These are phyloP conservation scores for Tridacna crocea DNA, from an alignment of 2,888 invertebrate species.

Conservation along the genomic window DNA sequence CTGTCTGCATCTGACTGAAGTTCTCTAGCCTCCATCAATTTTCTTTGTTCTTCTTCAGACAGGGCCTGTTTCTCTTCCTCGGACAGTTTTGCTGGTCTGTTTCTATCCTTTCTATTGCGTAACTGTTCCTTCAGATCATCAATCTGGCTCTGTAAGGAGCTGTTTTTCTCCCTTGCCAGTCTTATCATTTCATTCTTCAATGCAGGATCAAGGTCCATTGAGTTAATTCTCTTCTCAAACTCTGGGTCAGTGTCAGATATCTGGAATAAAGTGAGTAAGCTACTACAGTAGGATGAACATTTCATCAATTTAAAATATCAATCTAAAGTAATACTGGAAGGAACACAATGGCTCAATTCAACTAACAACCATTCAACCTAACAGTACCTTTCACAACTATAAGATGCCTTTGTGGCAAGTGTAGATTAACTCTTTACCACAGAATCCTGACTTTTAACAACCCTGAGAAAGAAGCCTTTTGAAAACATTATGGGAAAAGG, in stretches of 20 bases:
- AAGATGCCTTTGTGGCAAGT: too few relatives aligned
- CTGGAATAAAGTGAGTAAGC: conserved; percentile 11
- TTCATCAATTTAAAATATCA: too few relatives aligned
- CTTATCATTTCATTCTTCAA: conserved; percentile 68
- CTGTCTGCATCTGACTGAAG: conserved; percentile 77
- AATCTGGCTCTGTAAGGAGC: conserved; percentile 63
- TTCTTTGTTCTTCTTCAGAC: conserved; percentile 70
- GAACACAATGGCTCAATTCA: too few relatives aligned
- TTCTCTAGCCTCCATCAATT: conserved; percentile 65
- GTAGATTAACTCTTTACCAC: too few relatives aligned
- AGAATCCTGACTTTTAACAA: too few relatives aligned
- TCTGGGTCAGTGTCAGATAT: conserved; percentile 65
- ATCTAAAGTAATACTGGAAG: too few relatives aligned
- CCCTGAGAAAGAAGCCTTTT: too few relatives aligned
- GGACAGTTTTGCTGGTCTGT: conserved; percentile 56
- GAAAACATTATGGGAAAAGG: too few relatives aligned
- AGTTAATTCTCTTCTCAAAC: conserved; percentile 66
- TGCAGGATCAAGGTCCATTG: conserved; percentile 62
- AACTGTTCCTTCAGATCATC: conserved; percentile 68
- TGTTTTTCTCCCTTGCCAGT: conserved; percentile 59
- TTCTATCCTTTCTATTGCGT: conserved; percentile 62
- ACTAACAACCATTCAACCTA: too few relatives aligned
- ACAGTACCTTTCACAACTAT: too few relatives aligned
- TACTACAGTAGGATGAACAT: too few relatives aligned
- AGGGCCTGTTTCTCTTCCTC: conserved; percentile 69